Conservation (phyloP, 2,888 invertebrate species). For the Lithophane socia region DNA sequence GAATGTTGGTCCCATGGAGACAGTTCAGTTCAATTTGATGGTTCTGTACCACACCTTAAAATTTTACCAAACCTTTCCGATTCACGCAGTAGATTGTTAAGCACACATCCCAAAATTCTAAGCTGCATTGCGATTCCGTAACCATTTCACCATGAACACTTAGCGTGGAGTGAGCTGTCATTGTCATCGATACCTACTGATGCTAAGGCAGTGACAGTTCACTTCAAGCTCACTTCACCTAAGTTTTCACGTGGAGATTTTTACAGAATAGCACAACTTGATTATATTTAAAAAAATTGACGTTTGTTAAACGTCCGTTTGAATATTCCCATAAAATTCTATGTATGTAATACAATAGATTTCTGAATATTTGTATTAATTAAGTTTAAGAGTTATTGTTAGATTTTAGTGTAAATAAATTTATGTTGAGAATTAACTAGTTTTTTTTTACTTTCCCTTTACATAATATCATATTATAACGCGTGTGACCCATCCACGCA, state of each 20-base stretch:
- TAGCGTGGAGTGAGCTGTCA: too few relatives aligned
- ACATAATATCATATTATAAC: not conserved
- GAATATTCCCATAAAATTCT: conserved; percentile 13
- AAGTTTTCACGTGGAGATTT: too few relatives aligned
- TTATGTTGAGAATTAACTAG: conserved; percentile 15
- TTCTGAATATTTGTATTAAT: conserved; percentile 40
- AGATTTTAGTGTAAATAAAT: conserved; percentile 49
- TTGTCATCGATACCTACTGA: too few relatives aligned
- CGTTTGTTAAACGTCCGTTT: conserved; percentile 4
- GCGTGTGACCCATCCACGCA: too few relatives aligned
- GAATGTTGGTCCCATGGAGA: not conserved
- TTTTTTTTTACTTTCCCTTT: not conserved
- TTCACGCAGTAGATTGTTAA: not conserved
- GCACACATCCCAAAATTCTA: not conserved
- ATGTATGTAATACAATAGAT: conserved; percentile 47
- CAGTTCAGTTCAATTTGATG: not conserved
- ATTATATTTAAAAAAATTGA: not conserved
- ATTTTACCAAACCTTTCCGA: not conserved
- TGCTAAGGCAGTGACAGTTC: too few relatives aligned
- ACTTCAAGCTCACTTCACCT: too few relatives aligned
- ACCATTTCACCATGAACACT: too few relatives aligned
- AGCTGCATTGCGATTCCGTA: too few relatives aligned
- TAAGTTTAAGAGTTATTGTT: conserved; percentile 35
- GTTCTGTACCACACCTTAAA: not conserved
- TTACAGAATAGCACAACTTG: not conserved